Conservation (phyloP, 2,797 vertebrate genomes). For the Mormyrops attenuatus region DNA sequence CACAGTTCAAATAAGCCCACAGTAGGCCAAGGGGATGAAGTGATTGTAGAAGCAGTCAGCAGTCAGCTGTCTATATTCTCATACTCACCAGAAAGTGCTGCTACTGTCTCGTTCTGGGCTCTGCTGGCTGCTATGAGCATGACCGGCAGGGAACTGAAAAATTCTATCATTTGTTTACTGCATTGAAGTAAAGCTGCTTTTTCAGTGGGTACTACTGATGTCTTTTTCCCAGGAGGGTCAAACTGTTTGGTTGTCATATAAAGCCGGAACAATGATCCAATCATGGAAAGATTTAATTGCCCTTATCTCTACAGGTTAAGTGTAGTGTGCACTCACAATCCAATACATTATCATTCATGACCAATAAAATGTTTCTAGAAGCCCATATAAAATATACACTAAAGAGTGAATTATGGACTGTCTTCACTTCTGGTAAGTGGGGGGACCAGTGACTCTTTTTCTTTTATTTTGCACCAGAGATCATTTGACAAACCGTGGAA, state of each 20-base stretch:
- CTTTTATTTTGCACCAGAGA: constrained; percentile 1
- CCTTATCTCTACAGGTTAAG: not conserved
- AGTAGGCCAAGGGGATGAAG: not conserved
- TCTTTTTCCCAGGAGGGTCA: not conserved
- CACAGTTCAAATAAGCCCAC: not conserved
- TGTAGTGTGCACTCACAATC: not conserved
- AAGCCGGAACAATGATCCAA: not conserved
- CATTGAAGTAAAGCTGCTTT: not conserved
- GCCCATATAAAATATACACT: constrained; percentile 1
- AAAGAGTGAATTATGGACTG: constrained; percentile 3
- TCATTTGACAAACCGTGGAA: not conserved
- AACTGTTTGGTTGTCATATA: not conserved
- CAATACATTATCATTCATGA: not conserved
- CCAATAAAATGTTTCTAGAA: constrained; percentile 9
- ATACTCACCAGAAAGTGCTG: not conserved
- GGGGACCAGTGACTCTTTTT: not conserved
- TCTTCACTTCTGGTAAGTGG: not conserved
- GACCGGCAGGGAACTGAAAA: not conserved
- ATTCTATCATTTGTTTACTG: not conserved
- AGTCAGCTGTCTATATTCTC: not conserved
- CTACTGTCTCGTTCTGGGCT: not conserved
- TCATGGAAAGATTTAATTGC: not conserved
- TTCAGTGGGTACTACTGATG: not conserved
- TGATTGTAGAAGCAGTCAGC: not conserved
- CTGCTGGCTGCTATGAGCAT: not conserved